Conservation (phyloP, 2,797 vertebrate genomes). For the Myotis vivesi region DNA sequence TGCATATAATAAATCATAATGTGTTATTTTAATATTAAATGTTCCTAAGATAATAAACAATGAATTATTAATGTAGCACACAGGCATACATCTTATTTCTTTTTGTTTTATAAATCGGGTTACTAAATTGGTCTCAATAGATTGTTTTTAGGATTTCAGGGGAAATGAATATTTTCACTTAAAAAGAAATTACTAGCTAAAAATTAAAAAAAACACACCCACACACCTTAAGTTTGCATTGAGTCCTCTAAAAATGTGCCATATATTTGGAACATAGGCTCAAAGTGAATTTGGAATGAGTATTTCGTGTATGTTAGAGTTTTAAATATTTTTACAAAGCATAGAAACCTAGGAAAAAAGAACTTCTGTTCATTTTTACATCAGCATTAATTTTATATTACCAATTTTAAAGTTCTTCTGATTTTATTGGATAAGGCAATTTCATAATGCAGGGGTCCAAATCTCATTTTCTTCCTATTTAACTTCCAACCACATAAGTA, state of each 20-base stretch:
- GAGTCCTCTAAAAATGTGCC: neutral
- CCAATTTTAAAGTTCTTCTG: constrained; percentile 6
- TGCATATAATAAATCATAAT: constrained; percentile 57
- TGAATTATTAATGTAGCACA: constrained; percentile 47
- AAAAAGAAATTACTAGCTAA: neutral
- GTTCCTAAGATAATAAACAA: constrained; percentile 52
- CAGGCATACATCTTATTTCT: constrained; percentile 1
- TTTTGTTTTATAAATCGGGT: neutral
- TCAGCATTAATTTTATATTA: constrained; percentile 17
- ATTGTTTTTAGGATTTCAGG: neutral
- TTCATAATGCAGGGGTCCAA: neutral
- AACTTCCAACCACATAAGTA: neutral
- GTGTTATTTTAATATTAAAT: constrained; percentile 60
- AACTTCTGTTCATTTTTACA: neutral
- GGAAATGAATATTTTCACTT: constrained; percentile 23
- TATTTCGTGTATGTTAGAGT: neutral
- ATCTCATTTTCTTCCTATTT: constrained; percentile 10
- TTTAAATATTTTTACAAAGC: constrained; percentile 10
- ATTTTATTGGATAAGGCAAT: neutral
- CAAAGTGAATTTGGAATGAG: neutral
- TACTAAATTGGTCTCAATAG: neutral
- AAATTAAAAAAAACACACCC: neutral
- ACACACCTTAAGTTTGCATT: neutral
- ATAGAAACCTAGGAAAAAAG: neutral
- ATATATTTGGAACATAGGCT: neutral